Evolutionary conservation across 2,113 vertebrate genomes (phyloP).

Genomic region (Coturnix japonica): DNA sequence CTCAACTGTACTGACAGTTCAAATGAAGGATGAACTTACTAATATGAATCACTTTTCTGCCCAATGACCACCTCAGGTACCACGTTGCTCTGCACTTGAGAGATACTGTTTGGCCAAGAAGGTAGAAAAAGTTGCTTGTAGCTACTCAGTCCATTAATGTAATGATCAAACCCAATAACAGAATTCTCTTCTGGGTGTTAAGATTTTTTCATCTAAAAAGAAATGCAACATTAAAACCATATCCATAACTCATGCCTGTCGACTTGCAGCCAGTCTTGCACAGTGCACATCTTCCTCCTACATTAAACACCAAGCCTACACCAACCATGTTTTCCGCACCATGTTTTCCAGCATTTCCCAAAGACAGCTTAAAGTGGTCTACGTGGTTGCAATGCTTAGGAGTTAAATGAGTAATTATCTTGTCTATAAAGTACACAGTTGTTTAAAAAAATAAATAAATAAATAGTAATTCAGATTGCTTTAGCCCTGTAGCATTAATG

Average conservation of each 20-base stretch:
- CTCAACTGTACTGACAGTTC: not conserved
- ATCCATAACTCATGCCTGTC: fast-evolving
- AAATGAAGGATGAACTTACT: slow-evolving; percentile 55
- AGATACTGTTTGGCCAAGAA: not conserved
- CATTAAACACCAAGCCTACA: fast-evolving
- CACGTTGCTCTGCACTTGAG: not conserved
- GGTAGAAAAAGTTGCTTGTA: not conserved
- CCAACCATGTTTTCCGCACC: fast-evolving
- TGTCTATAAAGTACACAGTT: not conserved
- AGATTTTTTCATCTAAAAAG: not conserved
- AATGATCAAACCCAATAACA: fast-evolving
- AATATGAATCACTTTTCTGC: slow-evolving; percentile 7
- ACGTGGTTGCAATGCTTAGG: not conserved
- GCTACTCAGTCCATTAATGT: not conserved
- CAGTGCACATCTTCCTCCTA: fast-evolving
- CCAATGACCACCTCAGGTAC: slow-evolving; percentile 4
- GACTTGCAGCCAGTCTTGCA: fast-evolving
- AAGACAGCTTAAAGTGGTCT: not conserved
- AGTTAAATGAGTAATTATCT: not conserved
- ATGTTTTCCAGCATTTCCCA: not conserved
- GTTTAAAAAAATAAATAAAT: not conserved
- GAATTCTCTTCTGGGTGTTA: fast-evolving
- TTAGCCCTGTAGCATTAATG: not conserved
- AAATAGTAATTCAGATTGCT: not conserved
- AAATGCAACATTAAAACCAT: fast-evolving